Conservation (phyloP, 2,113 vertebrate genomes). For the sheep (Ovis aries) region DNA sequence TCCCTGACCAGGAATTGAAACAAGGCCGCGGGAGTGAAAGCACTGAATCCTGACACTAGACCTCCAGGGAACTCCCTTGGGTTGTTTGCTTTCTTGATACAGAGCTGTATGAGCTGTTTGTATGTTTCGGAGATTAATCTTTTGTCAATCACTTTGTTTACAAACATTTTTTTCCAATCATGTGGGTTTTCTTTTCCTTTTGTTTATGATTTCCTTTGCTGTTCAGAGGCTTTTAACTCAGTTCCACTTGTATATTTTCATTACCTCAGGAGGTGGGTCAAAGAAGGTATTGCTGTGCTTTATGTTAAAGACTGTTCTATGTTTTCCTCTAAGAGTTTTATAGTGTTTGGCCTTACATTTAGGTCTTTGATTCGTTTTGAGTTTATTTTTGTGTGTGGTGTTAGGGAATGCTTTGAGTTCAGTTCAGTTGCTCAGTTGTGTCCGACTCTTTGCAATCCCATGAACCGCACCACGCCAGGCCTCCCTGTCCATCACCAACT, state of each 20-base stretch:
- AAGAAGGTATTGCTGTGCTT: not conserved
- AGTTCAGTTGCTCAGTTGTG: not conserved
- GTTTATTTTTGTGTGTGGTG: not conserved
- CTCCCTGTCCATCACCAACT: not conserved
- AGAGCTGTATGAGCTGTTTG: not conserved
- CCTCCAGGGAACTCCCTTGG: not conserved
- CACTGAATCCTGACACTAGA: not conserved
- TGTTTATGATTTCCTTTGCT: not conserved
- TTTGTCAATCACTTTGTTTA: not conserved
- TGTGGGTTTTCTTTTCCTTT: not conserved
- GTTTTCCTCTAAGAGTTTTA: not conserved
- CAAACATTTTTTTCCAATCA: not conserved
- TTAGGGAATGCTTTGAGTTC: not conserved
- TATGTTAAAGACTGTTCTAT: not conserved
- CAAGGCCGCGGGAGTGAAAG: not conserved
- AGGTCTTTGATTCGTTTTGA: not conserved
- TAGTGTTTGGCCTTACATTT: not conserved
- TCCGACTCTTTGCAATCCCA: not conserved
- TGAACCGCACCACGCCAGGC: rapidly evolving
- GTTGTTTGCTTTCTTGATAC: not conserved
- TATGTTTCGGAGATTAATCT: not conserved
- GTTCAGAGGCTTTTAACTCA: not conserved
- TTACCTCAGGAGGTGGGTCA: not conserved
- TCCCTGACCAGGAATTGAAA: not conserved
- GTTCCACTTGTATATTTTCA: not conserved